Evolutionary conservation across 2,888 invertebrate genomes (phyloP), one percentile per base, ranked within the genome.

Genomic region (Minunthozetes semirufus): DNA sequence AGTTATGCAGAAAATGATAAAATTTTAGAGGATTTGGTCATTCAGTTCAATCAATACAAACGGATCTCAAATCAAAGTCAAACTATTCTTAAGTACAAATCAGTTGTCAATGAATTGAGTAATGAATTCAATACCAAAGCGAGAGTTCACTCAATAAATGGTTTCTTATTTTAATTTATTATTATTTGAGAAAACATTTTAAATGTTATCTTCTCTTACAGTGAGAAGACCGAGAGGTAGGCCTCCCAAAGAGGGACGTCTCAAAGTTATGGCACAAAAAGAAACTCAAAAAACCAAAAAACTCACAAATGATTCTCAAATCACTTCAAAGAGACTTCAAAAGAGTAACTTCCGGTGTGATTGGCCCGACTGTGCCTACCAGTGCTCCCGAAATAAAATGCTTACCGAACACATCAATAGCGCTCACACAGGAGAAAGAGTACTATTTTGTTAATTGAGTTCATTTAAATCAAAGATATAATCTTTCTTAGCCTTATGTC

Each of bases 361-460:
- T n/a, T 74, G 70, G 68, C 17, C 38, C 3, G 56, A 50, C 11
- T 74, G 74, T 53, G 50, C 48, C 9, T 74, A 74, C 25, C 68
- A 70, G 48, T 42, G 29, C 29, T 48, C 46, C 15, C 27, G 74
- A n/a, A 56, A 15, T 13, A 68, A 68, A 68, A 48, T 68, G 50
- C 22, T 74, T 8, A 48, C 46, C 29, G 74, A 74, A 56, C 74
- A 74, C 25, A 68, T 74, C 25, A 68, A 68, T 25, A n/a, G 25
- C 15, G 68, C 68, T 9, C 74, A 74, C 29, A 74, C 74, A 0
- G 74, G 74, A 17, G n/a, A 61, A 1, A 25, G 59, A 25, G 59
- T 59, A 59, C 25, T 22, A 22, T 25, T 59, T 59, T 59, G 19
- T 59, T 19, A n/a, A n/a, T 3, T n/a, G n/a, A n/a, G n/a, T n/a